Conservation (phyloP, 2,888 invertebrate species). For the Acanthopleura granulata region DNA sequence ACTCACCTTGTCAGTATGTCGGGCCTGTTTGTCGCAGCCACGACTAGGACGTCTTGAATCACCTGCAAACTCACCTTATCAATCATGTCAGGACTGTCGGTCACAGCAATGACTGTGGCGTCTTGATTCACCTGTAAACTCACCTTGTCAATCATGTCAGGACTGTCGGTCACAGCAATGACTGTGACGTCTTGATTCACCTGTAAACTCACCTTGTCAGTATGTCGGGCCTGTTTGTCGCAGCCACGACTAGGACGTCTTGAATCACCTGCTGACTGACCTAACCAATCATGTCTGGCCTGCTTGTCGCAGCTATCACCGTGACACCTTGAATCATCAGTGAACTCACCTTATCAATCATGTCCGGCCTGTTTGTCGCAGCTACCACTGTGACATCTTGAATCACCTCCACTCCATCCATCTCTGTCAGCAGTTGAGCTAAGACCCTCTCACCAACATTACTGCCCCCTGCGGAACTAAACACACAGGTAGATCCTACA, state of each 20-base stretch:
- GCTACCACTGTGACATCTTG: conserved; percentile 91
- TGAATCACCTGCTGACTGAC: too few relatives aligned
- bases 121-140: conserved; percentile 67
- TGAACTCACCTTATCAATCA: conserved; percentile 82
- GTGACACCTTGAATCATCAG: conserved; percentile 75
- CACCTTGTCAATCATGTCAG: conserved; percentile 91
- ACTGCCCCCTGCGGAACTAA: conserved; percentile 69
- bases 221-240: conserved; percentile 98
- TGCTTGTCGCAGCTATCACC: conserved; percentile 93
- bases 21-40: conserved; percentile 97
- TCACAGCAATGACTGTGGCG: conserved; percentile 92
- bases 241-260: conserved; percentile 92
- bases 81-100: conserved; percentile 93
- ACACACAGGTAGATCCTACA: neutral
- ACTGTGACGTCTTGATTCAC: conserved; percentile 88
- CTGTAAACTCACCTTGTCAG: conserved; percentile 95
- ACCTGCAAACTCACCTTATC: conserved; percentile 84
- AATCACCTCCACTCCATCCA: conserved; percentile 92
- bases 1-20: conserved; percentile 88
- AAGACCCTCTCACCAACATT: conserved; percentile 93
- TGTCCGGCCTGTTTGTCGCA: conserved; percentile 96
- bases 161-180: conserved; percentile 96
- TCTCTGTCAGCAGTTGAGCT: conserved; percentile 91
- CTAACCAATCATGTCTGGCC: conserved; percentile 92
- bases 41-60: conserved; percentile 86